Base-by-base conservation (phyloP, 2,797 vertebrate species). In the Pygocentrus nattereri region DNA sequence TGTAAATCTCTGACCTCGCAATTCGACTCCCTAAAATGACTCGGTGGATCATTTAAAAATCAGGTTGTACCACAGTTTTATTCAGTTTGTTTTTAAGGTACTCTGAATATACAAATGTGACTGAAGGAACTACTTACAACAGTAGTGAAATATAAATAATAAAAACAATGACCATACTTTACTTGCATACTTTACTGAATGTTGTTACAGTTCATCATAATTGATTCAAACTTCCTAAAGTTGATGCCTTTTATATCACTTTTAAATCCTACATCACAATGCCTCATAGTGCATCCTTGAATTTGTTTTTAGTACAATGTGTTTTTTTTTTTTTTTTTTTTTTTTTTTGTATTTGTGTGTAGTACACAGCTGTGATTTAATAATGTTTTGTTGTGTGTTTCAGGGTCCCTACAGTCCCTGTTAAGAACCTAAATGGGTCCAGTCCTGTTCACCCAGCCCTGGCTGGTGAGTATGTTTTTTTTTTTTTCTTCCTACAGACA, bases 371-470 rank as follows among this genome's bases (percentile, higher is more conserved):
- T 47, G 38, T 71, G 21, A 25, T 15, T 30, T n/a, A 44, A 69
- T 81, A 64, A 18, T 70, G 16, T 69, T 27, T 68, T 38, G 5
- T 62, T 12, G 1, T 71, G 34, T 41, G 23, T 80, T 71, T 44
- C 90, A 99, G 98, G 87, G 97, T 99, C 72, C 97, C 98, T 76
- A 97, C 97, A 0, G 96, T 99, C 84, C 97, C 98, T 0, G 97
- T 99, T 81, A 98, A 98, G 92, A 99, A 99, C 90, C 94, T 99
- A 74, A 98, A 97, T 56, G 97, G 98, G 72, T 97, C 97, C n/a
- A 98, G 98, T 83, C 98, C 96, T 0, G 97, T 99, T 25, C 96
- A 97, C 76, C 98, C 98, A 38, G 98, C 98, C 0, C 91, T 99
- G 83, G 98, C 98, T 93, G 98, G 98, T 99, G 91, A 94, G 90